Conservation (phyloP, 2,113 vertebrate genomes). For the Pterocles gutturalis region DNA sequence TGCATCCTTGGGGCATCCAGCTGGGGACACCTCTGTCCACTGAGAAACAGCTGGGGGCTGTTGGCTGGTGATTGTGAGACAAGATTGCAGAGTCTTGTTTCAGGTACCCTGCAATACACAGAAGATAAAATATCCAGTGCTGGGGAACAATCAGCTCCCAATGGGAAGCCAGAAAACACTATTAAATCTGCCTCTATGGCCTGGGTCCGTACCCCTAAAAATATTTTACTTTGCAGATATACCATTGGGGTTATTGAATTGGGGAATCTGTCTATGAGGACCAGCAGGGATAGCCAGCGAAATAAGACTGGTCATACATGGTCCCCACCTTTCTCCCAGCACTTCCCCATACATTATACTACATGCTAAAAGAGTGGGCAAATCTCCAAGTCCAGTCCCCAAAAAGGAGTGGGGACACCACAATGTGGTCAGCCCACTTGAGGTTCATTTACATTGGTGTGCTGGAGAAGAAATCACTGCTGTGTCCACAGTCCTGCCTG, state of each 20-base stretch:
- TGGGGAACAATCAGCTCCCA: neutral
- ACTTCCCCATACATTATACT: neutral
- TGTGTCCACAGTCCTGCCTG: neutral
- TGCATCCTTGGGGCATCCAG: neutral
- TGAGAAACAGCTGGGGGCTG: neutral
- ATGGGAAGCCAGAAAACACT: neutral
- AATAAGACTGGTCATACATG: neutral
- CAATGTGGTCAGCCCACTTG: rapidly evolving
- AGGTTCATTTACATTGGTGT: neutral
- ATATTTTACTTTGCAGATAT: neutral
- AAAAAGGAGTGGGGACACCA: neutral
- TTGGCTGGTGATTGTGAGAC: neutral
- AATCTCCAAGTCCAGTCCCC: neutral
- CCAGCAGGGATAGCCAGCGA: neutral
- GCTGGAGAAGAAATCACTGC: neutral
- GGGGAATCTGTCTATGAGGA: neutral
- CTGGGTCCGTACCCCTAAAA: neutral
- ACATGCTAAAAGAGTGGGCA: neutral
- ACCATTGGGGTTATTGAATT: rapidly evolving
- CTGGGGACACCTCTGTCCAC: neutral
- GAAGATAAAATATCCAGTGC: neutral
- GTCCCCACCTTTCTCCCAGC: neutral
- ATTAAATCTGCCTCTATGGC: neutral
- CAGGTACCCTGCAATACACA: neutral
- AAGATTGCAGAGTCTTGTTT: neutral